Conservation (phyloP, 1,140 invertebrate genomes). For the Orussus abietinus region DNA sequence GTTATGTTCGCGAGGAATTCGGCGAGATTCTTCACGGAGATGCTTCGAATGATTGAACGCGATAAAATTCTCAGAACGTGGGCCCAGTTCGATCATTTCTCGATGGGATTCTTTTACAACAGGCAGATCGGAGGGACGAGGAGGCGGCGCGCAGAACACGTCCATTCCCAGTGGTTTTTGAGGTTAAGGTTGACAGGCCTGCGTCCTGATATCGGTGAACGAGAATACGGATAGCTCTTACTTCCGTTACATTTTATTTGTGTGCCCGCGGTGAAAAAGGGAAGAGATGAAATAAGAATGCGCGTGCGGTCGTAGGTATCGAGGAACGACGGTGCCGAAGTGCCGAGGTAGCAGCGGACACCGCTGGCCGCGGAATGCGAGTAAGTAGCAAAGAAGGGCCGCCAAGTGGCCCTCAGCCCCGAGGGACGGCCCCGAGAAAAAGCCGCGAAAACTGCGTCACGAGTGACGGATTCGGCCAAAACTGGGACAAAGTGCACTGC, state of each 20-base stretch:
- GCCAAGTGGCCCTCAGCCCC: no score
- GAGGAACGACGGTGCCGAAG: slow-evolving; percentile 14
- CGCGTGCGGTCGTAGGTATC: slow-evolving; percentile 6
- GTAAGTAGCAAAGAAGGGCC: no score
- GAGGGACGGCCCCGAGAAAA: slow-evolving; percentile 35
- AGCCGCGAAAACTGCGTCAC: slow-evolving; percentile 51
- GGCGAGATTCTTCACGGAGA: no score
- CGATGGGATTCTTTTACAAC: background rate
- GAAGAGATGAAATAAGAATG: slow-evolving; percentile 14
- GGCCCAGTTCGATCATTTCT: no score
- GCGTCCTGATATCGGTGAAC: slow-evolving; percentile 18
- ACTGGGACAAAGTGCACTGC: slow-evolving; percentile 55
- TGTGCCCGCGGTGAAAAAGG: slow-evolving; percentile 7
- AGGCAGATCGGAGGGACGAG: background rate
- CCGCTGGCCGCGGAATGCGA: slow-evolving; percentile 25
- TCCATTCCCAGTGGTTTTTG: background rate
- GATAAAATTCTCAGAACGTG: no score
- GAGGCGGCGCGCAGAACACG: background rate
- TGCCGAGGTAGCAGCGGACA: slow-evolving; percentile 11
- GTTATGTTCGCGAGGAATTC: no score
- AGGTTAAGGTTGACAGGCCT: slow-evolving; percentile 16
- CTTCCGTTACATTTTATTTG: slow-evolving; percentile 30
- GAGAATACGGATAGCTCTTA: slow-evolving; percentile 17
- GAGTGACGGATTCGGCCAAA: slow-evolving; percentile 49
- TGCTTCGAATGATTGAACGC: no score